Base-by-base conservation (phyloP, 2,888 invertebrate species). In the Drosophila formosana region DNA sequence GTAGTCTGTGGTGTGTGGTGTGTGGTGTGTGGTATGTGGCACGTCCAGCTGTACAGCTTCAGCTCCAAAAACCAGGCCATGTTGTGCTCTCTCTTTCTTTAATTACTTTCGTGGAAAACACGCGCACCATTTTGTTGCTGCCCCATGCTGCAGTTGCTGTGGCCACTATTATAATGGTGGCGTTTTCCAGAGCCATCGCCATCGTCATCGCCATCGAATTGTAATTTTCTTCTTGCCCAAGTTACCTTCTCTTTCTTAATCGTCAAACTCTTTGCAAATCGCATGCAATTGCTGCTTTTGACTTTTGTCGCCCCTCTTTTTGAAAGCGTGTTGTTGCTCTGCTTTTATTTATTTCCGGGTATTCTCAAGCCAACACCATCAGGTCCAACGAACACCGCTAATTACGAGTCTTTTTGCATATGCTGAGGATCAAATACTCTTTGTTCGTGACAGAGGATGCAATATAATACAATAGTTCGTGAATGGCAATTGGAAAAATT, bases 71-170 rank as follows among this genome's bases (percentile, higher is more conserved):
- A 46, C 37, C 26, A 39, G 39, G 52, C 39, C 52, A 39, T 18
- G 39, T 39, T 52, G 26, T 41, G 39, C 26, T 49, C 72, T 53
- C 64, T 67, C 53, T 68, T n/a, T 57, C 62, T 70, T 74, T 90
- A 89, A 90, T 91, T 90, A 89, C 77, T 76, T 88, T 89, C 85
- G 79, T 71, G 80, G 89, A 90, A 90, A 88, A 83, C 78, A 80
- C 80, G 76, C 70, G 70, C 88, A 78, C 75, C 82, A 86, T 83
- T 83, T 83, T 83, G 57, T 68, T 49, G 66, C 56, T 46, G 58
- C 28, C 30, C 9, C 45, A 45, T 37, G 37, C n/a, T 37, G 37
- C n/a, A n/a, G 37, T 34, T 34, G 34, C 43, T 45, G 13, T 18
- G 13, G 18, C 18, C 18, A 30, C n/a, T 32, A 32, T 23, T n/a